Conservation (phyloP, 2,888 invertebrate genomes). For the Sisyra nigra region DNA sequence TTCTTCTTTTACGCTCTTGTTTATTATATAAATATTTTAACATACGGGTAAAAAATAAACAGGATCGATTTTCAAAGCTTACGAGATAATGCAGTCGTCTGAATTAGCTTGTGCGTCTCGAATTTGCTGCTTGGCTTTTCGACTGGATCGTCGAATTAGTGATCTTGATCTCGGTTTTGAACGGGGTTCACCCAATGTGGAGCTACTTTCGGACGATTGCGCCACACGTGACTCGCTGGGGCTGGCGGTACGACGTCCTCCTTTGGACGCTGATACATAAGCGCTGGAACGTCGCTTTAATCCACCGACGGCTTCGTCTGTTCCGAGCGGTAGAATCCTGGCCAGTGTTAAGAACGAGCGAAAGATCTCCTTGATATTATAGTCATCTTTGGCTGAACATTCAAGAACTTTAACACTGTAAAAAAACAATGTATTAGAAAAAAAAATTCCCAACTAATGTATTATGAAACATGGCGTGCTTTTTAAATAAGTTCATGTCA, state of each 20-base stretch:
- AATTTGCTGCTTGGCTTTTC: constrained; percentile 64
- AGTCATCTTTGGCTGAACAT: constrained; percentile 65
- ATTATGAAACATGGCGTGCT: too few species aligned
- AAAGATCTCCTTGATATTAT: constrained; percentile 65
- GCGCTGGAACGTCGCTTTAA: constrained; percentile 60
- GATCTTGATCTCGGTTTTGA: constrained; percentile 32
- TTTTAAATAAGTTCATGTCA: too few species aligned
- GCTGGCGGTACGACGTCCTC: constrained; percentile 25
- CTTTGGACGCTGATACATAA: constrained; percentile 41
- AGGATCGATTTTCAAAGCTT: constrained; percentile 20
- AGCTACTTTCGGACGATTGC: constrained; percentile 17
- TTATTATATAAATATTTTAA: neutral
- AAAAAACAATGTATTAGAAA: too few species aligned
- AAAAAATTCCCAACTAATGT: too few species aligned
- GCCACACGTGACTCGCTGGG: constrained; percentile 19
- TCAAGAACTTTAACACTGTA: constrained; percentile 60
- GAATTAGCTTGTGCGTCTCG: constrained; percentile 44
- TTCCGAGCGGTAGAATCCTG: constrained; percentile 46
- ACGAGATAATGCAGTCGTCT: constrained; percentile 57
- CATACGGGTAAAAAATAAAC: neutral
- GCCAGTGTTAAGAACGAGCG: constrained; percentile 62
- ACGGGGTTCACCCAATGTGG: constrained; percentile 14
- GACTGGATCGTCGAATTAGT: constrained; percentile 61
- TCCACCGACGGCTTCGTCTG: constrained; percentile 31
- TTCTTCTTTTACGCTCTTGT: too few species aligned